phyloP scores from a whole-genome alignment of 2,113 vertebrate species.

The Catharus minimus region DNA sequence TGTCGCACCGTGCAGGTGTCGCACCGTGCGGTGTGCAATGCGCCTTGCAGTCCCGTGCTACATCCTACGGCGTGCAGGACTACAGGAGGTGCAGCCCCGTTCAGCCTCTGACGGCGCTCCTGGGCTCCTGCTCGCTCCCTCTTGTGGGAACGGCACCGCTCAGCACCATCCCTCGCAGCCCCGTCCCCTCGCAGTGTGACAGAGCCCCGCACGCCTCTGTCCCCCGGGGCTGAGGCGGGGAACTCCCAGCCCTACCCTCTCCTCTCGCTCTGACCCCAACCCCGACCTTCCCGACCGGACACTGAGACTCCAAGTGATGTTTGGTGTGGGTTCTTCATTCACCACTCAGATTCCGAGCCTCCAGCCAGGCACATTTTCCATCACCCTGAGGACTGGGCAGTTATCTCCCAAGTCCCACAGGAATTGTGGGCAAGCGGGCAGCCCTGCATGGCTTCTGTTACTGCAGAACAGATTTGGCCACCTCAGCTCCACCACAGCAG shows the following conservation, averaged over 20 bases:
- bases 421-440: rapidly evolving
- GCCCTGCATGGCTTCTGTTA: neutral
- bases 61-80: rapidly evolving
- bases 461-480: neutral
- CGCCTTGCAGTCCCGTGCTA: rapidly evolving
- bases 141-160: neutral
- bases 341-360: neutral
- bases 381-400: rapidly evolving
- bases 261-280: neutral
- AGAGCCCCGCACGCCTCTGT: neutral
- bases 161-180: neutral
- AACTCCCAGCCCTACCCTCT: neutral
- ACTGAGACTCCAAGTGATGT: neutral
- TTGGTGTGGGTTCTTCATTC: neutral
- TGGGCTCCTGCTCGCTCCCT: neutral
- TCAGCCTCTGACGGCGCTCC: rapidly evolving
- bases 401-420: neutral
- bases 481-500: neutral
- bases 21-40: neutral
- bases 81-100: rapidly evolving
- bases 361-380: neutral
- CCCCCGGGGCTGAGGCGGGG: rapidly evolving
- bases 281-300: rapidly evolving
- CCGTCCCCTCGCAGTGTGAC: neutral
- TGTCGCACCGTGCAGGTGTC: neutral